Conservation (phyloP, 2,888 invertebrate species). For the Hymenopus coronatus region DNA sequence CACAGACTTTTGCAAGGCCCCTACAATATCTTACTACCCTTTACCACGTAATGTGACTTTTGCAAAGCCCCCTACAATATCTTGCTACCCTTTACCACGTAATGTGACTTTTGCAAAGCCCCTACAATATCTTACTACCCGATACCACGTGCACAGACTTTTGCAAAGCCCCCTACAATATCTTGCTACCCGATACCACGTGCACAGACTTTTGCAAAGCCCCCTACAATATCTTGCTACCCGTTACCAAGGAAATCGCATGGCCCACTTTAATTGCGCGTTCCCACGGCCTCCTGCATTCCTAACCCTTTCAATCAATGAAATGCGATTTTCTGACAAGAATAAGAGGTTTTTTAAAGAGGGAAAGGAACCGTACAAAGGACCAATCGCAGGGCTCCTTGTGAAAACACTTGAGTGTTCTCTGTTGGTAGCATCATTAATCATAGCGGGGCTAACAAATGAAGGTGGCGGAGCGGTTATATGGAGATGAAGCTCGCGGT, state of each 20-base stretch:
- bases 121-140: no score
- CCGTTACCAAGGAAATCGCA: background rate
- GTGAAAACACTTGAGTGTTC: background rate
- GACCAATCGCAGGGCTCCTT: background rate
- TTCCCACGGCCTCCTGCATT: background rate
- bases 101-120: no score
- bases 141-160: no score
- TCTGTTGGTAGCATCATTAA: slow-evolving; percentile 24
- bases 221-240: no score
- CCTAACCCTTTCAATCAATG: background rate
- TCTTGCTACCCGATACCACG: no score
- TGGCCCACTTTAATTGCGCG: background rate
- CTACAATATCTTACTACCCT: no score
- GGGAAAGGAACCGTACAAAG: background rate
- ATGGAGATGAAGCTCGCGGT: slow-evolving; percentile 1
- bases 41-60: no score
- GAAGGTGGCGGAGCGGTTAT: slow-evolving; percentile 26
- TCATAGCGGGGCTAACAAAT: slow-evolving; percentile 27
- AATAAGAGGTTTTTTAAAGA: background rate
- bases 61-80: no score
- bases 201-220: background rate
- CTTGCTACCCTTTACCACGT: no score
- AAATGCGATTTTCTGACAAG: background rate
- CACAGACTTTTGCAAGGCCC: no score
- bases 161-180: no score